Evolutionary conservation across 2,797 vertebrate species (phyloP), one percentile per base, ranked within the genome.

Genomic region (Tarsius wallacei): DNA sequence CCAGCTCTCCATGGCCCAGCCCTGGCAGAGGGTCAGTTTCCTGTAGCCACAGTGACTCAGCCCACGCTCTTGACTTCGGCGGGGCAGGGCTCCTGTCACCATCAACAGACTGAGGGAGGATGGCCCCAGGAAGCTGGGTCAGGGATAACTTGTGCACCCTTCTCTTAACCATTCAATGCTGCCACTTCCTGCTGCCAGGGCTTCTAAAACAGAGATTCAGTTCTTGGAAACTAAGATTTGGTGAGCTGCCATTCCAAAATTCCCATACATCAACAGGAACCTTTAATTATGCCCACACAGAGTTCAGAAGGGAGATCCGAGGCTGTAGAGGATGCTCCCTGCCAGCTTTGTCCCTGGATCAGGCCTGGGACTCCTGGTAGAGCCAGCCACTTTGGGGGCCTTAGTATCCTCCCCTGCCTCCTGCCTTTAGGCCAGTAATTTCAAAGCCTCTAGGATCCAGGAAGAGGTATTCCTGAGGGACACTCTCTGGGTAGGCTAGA

Each of bases 11-110:
- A 2, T 1, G 24, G 77, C 55, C 87, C 63, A 78, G 77, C 36
- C 70, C 87, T 81, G 90, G 85, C 78, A 96, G 68, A 73, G 59
- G 59, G 85, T 86, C 85, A 57, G 91, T 66, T 57, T 68, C 64
- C 47, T 31, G 53, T 7, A 71, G 87, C 82, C 77, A 90, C 28
- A 36, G 5, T 81, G 74, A 95, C 80, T 93, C 83, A 63, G 93
- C 76, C 87, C 33, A 33, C 0, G 0, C 24, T 73, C 26, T 16
- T 0, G 2, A 24, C 70, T 66, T 42, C 8, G 3, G 47, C 4
- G 24, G 63, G 64, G 33, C 15, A 13, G 51, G 31, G 57, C 36
- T 86, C 70, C n/a, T 0, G 0, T 42, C 55, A 66, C 7, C 0
- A 0, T 74, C 70, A 47, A 7, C 19, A 71, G 47, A 55, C 16